Evolutionary conservation across 2,113 vertebrate genomes (phyloP).

Genomic region (Pteropus alecto): DNA sequence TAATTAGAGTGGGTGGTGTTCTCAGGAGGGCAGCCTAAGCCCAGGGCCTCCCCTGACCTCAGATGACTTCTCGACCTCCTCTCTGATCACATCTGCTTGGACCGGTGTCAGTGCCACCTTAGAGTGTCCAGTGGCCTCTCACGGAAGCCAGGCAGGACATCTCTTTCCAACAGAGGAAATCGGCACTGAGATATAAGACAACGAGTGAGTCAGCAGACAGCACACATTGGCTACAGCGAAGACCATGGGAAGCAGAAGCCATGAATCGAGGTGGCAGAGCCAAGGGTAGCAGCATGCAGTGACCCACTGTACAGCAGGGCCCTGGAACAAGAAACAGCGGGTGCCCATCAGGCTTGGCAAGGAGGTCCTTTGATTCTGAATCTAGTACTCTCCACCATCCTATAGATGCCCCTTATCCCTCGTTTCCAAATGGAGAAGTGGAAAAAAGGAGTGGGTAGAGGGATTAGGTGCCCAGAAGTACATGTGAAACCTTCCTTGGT

Average conservation of each 20-base stretch:
- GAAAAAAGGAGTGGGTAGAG: not conserved
- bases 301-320: not conserved
- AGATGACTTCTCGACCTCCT: not conserved
- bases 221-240: rapidly evolving
- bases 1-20: rapidly evolving
- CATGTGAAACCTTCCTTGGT: not conserved
- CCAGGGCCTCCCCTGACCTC: rapidly evolving
- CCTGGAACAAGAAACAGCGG: too few species aligned
- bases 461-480: not conserved
- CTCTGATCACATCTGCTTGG: not conserved
- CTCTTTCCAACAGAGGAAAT: not conserved
- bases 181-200: rapidly evolving
- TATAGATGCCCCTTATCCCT: not conserved
- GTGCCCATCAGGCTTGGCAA: not conserved
- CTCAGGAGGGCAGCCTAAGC: not conserved
- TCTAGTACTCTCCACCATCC: rapidly evolving
- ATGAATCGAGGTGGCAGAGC: not conserved
- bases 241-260: not conserved
- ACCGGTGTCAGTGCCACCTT: not conserved
- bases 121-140: not conserved
- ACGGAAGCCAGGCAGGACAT: not conserved
- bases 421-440: not conserved
- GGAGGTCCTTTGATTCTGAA: not conserved
- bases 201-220: rapidly evolving
- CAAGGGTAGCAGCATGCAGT: rapidly evolving